phyloP scores from a whole-genome alignment of 1,140 invertebrate genomes.

The Leptinotarsa defecta region DNA sequence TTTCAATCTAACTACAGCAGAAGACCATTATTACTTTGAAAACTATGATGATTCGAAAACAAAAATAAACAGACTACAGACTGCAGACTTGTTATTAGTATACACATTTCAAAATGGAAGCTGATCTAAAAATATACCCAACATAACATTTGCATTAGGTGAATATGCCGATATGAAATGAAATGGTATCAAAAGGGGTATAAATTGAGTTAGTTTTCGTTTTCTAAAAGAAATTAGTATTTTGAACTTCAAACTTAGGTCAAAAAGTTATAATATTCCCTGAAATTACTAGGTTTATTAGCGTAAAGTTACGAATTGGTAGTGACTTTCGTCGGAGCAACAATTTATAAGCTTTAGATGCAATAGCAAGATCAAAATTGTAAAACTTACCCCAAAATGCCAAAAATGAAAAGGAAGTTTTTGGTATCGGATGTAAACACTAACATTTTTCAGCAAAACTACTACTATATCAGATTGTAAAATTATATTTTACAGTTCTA shows the following conservation, averaged over 20 bases:
- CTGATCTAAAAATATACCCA: conserved; percentile 6
- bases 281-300: not conserved
- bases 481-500: conserved; percentile 44
- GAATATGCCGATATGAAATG: too few relatives aligned
- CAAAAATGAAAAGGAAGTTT: conserved; percentile 48
- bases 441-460: conserved; percentile 51
- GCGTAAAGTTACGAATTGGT: not conserved
- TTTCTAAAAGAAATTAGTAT: too few relatives aligned
- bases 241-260: too few relatives aligned
- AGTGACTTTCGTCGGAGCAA: not conserved
- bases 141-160: not conserved
- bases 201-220: too few relatives aligned
- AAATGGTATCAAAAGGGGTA: too few relatives aligned
- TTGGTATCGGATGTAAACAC: conserved; percentile 55
- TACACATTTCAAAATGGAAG: conserved; percentile 3
- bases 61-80: not conserved
- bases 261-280: too few relatives aligned
- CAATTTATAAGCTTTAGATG: conserved; percentile 10
- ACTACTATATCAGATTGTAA: conserved; percentile 43
- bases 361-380: conserved; percentile 6
- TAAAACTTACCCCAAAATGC: conserved; percentile 50
- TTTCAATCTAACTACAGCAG: not conserved
- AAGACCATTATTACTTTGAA: not conserved
- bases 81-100: conserved; percentile 2
- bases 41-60: not conserved